Evolutionary conservation across 2,888 invertebrate genomes (phyloP), one percentile per base, ranked within the genome.

Genomic region (Teleogryllus oceanicus): DNA sequence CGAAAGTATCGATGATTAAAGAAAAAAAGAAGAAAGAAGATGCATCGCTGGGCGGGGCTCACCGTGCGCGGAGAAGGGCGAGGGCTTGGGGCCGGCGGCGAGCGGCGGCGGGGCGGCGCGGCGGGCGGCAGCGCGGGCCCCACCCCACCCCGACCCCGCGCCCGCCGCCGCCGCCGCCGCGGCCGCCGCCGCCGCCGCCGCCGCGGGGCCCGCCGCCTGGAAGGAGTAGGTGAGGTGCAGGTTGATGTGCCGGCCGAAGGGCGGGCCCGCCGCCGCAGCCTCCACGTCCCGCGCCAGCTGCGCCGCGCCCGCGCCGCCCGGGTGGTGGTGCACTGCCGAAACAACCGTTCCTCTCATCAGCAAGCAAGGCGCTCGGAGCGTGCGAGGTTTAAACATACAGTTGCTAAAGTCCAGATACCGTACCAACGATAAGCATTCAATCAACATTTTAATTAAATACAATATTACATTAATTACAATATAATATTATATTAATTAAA

Each of bases 201-300:
- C 80, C 75, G 75, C 77, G 78, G 78, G 49, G 77, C 80, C 82
- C 86, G 94, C 94, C 89, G 94, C 94, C 90, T 94, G 94, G 89
- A 95, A 95, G 83, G 95, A 95, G 87, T 95, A 95, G 77, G 95
- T 95, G 86, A 95, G 91, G 88, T 95, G 95, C 83, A 95, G 91
- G 89, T 95, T 95, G 89, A 95, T 95, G 86, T 94, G 94, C 85
- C 94, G 90, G 83, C 94, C 93, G 89, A 94, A 95, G 13, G 62
- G 62, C 8, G 37, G 37, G 8, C 37, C 37, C 88, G 91, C 91
- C 12, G 79, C 79, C 49, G 81, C 81, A 87, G 90, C 90, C 84
- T 93, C 93, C 82, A 89, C 86, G 84, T 93, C 93, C 83, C 93
- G 89, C 83, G 91, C 86, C 86, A 90, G 86, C 50, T 82, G 82